A percentile compares a stretch with the other conserved stretches of the same genome.
These are phyloP conservation scores for Laspeyria flexula DNA, from an alignment of 2,888 invertebrate species.

Conservation along the genomic window DNA sequence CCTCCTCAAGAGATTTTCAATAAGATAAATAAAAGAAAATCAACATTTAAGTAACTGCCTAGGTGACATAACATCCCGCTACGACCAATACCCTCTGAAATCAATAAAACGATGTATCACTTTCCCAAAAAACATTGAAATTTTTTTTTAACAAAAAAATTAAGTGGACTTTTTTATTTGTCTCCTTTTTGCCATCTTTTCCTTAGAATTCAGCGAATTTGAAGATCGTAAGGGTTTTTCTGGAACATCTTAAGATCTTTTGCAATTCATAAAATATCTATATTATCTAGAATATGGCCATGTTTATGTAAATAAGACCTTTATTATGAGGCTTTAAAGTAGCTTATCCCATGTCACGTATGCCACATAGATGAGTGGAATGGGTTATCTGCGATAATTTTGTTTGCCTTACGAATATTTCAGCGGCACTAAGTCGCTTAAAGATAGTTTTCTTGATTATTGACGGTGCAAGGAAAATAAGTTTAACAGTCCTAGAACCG, in stretches of 20 bases:
- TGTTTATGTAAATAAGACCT: neutral
- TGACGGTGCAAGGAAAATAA: no score
- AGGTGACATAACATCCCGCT: no score
- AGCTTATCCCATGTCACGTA: slow-evolving; percentile 8
- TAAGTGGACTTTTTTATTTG: no score
- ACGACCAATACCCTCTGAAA: no score
- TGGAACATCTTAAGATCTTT: neutral
- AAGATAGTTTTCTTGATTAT: neutral
- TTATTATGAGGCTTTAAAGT: slow-evolving; percentile 9
- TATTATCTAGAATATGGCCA: neutral
- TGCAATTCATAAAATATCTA: slow-evolving; percentile 8
- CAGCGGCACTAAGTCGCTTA: neutral
- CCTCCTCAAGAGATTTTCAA: no score
- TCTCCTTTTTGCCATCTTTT: neutral
- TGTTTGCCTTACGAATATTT: neutral
- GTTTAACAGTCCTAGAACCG: no score
- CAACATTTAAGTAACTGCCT: no score
- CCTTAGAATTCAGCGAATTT: neutral
- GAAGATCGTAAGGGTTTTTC: neutral
- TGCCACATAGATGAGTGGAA: neutral
- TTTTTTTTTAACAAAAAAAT: no score
- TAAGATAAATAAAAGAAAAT: no score
- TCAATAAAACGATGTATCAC: no score
- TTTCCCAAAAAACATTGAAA: no score
- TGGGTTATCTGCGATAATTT: neutral